Base-by-base conservation (phyloP, 2,888 invertebrate species). In the Torymus tubicola region DNA sequence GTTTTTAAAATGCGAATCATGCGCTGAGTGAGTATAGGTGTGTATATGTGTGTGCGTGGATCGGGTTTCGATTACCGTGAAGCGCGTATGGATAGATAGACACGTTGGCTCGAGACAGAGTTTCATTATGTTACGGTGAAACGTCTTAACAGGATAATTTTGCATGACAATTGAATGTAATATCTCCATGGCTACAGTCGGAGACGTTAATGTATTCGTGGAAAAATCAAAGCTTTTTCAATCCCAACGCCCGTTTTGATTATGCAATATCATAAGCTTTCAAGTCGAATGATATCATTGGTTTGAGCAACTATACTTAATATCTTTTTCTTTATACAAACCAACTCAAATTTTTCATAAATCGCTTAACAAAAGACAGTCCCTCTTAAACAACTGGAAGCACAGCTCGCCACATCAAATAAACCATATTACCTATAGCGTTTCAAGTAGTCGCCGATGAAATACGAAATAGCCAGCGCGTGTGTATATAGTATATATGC, bases 51-150 rank as follows among this genome's bases (percentile, higher is more conserved):
- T 61, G 78, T 58, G 69, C 55, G 24, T 16, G 2, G 67, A 77
- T 74, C 68, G 77, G 52, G 68, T 73, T 72, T 71, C 72, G 60
- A 78, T 78, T 73, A 78, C 68, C 73, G 18, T 42, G 5, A 55
- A 12, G n/a, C 53, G 68, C 24, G 55, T n/a, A 50, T 18, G 60
- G 18, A 71, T 71, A 60, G 63, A 63, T 61, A 69, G 14, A 3
- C 16, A n/a, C 16, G 58, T 63, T 50, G 31, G 31, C 31, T 5
- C 31, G 31, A 21, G 31, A 21, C 70, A n/a, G 24, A 8, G 42
- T 76, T 76, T 76, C 69, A 69, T 76, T 76, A 68, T 69, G 58
- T 21, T 42, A 5, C 61, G 16, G 18, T 16, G 55, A 13, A 14
- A 57, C 18, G 12, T 55, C 69, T 76, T 63, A 31, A 12, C 55